These are phyloP conservation scores for Cremastobaeus sp. DNA, from an alignment of 2,888 invertebrate species.

Conservation along the genomic window DNA sequence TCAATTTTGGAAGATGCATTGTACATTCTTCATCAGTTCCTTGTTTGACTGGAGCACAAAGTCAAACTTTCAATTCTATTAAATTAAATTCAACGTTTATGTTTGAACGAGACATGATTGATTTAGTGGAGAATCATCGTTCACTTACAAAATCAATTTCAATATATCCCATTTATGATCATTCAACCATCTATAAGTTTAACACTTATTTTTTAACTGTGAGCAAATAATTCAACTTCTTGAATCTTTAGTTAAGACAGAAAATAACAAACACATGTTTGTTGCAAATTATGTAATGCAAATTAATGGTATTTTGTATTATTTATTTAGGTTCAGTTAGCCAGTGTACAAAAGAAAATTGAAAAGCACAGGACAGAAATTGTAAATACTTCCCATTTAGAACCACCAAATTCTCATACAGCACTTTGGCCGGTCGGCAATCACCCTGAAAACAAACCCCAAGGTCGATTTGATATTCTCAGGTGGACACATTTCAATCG, in stretches of 20 bases:
- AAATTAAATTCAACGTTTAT: conserved; percentile 71
- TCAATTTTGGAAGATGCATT: conserved; percentile 93
- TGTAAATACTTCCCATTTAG: conserved; percentile 75
- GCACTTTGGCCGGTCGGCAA: conserved; percentile 87
- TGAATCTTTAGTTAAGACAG: too few species aligned
- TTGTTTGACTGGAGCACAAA: conserved; percentile 82
- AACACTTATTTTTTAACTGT: conserved; percentile 87
- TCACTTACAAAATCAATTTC: conserved; percentile 81
- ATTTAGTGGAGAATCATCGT: conserved; percentile 75
- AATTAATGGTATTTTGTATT: background rate
- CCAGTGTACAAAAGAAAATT: conserved; percentile 76
- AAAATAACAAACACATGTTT: too few species aligned
- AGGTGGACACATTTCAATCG: conserved; percentile 92
- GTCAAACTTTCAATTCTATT: conserved; percentile 66
- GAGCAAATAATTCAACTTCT: too few species aligned
- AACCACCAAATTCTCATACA: conserved; percentile 75
- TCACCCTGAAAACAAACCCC: conserved; percentile 83
- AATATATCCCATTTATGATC: conserved; percentile 83
- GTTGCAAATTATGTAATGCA: too few species aligned
- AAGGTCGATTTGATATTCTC: conserved; percentile 89
- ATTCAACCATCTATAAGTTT: conserved; percentile 83
- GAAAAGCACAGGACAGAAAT: conserved; percentile 78
- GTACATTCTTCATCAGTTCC: conserved; percentile 84
- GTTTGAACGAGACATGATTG: conserved; percentile 76
- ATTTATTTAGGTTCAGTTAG: conserved; percentile 75